A percentile compares a stretch with the other conserved stretches of the same genome.
Evolutionary conservation across 2,113 vertebrate species (phyloP).

Genomic region (Scopus umbretta): DNA sequence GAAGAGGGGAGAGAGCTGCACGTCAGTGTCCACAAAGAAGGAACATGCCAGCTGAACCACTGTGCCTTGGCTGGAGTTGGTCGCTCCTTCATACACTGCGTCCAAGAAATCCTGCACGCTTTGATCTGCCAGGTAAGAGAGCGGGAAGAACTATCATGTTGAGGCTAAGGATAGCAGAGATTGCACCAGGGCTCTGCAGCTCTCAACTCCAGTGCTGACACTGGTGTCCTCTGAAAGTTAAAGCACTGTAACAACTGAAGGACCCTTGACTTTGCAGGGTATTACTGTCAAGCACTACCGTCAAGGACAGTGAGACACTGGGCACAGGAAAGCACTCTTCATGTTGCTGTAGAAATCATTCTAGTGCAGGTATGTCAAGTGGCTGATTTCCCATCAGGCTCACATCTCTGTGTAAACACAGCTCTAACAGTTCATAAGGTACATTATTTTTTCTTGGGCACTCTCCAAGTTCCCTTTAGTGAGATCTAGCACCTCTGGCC

Average conservation of each 20-base stretch:
- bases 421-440: background rate
- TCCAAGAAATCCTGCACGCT: conserved; percentile 72
- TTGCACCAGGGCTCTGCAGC: background rate
- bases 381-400: background rate
- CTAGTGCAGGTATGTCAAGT: background rate
- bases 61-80: conserved; percentile 59
- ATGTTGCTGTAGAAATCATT: background rate
- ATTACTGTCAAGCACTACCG: background rate
- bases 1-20: conserved; percentile 72
- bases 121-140: conserved; percentile 66
- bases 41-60: conserved; percentile 77
- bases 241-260: background rate
- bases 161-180: background rate
- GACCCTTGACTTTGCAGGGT: background rate
- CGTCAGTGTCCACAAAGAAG: conserved; percentile 70
- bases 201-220: background rate
- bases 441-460: background rate
- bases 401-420: background rate
- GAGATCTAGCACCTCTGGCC: background rate
- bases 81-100: background rate
- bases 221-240: background rate
- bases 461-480: background rate
- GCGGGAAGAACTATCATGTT: background rate
- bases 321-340: background rate
- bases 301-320: accelerated